phyloP scores from a whole-genome alignment of 2,113 vertebrate genomes.

The Menidia beryllina region DNA sequence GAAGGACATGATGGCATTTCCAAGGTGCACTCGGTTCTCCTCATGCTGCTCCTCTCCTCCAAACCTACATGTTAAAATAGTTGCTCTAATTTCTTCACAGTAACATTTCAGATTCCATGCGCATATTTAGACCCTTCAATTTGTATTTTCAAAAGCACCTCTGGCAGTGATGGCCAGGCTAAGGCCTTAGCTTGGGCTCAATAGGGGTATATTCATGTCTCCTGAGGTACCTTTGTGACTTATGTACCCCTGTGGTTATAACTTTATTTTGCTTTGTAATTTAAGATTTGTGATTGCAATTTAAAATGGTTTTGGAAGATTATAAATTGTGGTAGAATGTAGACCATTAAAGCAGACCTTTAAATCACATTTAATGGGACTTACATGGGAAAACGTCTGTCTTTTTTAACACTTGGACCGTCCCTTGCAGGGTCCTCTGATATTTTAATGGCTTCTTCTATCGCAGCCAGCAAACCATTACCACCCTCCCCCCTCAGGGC shows the following conservation, averaged over 20 bases:
- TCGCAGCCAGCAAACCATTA: conserved; percentile 89
- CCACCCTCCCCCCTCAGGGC: conserved; percentile 92
- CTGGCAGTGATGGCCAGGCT: neutral
- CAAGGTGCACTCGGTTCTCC: conserved; percentile 91
- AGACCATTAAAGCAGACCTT: neutral
- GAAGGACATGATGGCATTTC: conserved; percentile 95
- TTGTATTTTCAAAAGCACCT: neutral
- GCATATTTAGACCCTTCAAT: neutral
- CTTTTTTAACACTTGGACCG: conserved; percentile 90
- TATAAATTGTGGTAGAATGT: too few relatives aligned
- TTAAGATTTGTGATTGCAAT: too few relatives aligned
- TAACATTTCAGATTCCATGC: neutral
- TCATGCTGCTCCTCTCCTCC: conserved; percentile 91
- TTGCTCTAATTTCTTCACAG: too few relatives aligned
- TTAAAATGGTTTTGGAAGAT: too few relatives aligned
- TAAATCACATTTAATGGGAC: conserved; percentile 4
- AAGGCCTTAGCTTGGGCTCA: neutral
- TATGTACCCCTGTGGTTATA: too few relatives aligned
- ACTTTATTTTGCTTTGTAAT: too few relatives aligned
- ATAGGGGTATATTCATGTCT: too few relatives aligned
- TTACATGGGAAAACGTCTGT: conserved; percentile 87
- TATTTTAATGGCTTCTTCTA: conserved; percentile 94
- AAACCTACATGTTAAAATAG: conserved; percentile 79
- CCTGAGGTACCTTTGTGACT: too few relatives aligned
- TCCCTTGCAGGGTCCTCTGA: conserved; percentile 93